Percentiles rank a stretch among this genome's conserved stretches.
Evolutionary conservation across 2,113 vertebrate genomes (phyloP).

Genomic region (Pristiophorus japonicus): DNA sequence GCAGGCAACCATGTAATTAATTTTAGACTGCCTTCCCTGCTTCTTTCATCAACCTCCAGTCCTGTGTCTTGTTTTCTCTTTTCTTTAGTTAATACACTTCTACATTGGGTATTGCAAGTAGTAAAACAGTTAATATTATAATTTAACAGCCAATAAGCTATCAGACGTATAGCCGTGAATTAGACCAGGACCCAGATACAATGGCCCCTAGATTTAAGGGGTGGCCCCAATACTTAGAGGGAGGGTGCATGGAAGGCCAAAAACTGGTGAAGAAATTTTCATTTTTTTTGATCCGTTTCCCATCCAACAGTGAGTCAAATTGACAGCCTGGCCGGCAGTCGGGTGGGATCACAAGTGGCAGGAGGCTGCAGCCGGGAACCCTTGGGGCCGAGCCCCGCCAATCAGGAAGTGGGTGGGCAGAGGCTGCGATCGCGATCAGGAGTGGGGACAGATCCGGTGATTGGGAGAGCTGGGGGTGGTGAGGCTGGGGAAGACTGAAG

Average conservation of each 20-base stretch:
- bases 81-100: background rate
- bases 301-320: background rate
- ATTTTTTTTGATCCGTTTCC: background rate
- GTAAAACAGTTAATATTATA: background rate
- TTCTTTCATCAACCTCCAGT: background rate
- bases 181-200: background rate
- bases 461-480: background rate
- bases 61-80: background rate
- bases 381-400: too few relatives aligned
- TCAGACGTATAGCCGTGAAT: background rate
- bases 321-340: background rate
- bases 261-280: background rate
- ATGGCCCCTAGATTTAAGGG: background rate
- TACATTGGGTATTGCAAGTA: background rate
- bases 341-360: background rate
- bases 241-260: background rate
- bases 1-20: background rate
- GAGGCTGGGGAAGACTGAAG: background rate
- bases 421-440: too few relatives aligned
- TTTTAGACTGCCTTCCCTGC: background rate
- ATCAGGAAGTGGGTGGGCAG: too few relatives aligned
- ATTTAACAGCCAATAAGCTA: background rate
- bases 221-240: background rate
- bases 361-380: background rate
- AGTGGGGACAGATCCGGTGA: background rate